A percentile compares a stretch with the other conserved stretches of the same genome.
phyloP scores from a whole-genome alignment of 1,140 invertebrate species.

The Rhagoletis pomonella region DNA sequence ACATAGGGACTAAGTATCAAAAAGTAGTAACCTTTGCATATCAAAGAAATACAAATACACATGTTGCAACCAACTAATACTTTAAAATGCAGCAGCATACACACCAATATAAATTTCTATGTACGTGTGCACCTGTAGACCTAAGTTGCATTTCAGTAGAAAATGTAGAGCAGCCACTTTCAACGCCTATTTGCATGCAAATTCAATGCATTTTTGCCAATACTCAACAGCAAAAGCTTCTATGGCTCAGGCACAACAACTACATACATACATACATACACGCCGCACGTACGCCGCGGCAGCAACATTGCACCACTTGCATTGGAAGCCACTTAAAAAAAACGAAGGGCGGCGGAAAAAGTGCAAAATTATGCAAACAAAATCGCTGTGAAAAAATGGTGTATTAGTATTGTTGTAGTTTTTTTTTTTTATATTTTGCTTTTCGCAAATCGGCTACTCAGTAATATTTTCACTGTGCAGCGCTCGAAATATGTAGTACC shows the following conservation, averaged over 20 bases:
- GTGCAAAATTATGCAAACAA: neutral
- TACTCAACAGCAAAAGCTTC: neutral
- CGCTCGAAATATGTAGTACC: no score
- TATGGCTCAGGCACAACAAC: neutral
- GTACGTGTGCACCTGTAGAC: no score
- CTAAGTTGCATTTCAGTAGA: neutral
- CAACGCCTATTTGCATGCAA: slow-evolving; percentile 43
- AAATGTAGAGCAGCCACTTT: slow-evolving; percentile 33
- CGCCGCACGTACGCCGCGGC: no score
- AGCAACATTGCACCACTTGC: neutral
- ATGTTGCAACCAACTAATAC: slow-evolving; percentile 15
- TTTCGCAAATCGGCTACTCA: slow-evolving; percentile 15
- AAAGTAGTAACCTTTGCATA: slow-evolving; percentile 9
- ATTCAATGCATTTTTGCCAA: slow-evolving; percentile 43
- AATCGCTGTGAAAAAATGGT: neutral
- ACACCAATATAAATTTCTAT: neutral
- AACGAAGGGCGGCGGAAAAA: neutral
- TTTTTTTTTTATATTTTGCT: no score
- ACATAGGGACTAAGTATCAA: neutral
- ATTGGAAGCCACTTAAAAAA: neutral
- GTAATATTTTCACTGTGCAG: slow-evolving; percentile 15
- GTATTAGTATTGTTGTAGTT: neutral
- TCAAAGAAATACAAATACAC: neutral
- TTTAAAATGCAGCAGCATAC: neutral
- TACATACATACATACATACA: neutral